Conservation (phyloP, 2,797 vertebrate genomes). For the Gephyroberyx darwinii region DNA sequence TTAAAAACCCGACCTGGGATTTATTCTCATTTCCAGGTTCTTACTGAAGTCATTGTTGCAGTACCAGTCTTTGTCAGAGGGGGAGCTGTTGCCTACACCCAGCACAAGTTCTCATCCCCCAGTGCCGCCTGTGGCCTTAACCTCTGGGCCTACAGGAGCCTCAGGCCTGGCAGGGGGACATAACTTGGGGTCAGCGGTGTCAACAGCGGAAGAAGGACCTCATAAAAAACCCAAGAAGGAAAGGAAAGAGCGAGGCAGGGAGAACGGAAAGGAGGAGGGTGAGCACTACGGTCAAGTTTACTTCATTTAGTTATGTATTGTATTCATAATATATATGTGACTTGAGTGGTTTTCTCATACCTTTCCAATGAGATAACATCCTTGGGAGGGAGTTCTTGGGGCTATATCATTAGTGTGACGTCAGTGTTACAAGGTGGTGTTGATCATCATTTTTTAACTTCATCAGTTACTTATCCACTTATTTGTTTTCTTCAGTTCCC, state of each 20-base stretch:
- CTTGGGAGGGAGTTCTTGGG: too few species aligned
- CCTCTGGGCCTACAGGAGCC: slow-evolving; percentile 70
- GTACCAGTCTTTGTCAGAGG: slow-evolving; percentile 88
- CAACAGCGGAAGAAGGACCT: slow-evolving; percentile 79
- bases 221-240: slow-evolving; percentile 90
- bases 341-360: background rate
- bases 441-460: background rate
- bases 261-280: slow-evolving; percentile 88
- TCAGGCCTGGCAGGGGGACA: slow-evolving; percentile 61
- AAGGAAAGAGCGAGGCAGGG: slow-evolving; percentile 87
- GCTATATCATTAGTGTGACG: too few species aligned
- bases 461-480: background rate
- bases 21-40: slow-evolving; percentile 77
- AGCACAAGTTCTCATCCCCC: slow-evolving; percentile 64
- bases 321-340: too few species aligned
- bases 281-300: slow-evolving; percentile 38
- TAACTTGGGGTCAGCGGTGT: slow-evolving; percentile 55
- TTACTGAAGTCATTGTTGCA: slow-evolving; percentile 89
- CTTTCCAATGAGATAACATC: too few species aligned
- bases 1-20: background rate
- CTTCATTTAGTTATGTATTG: too few species aligned
- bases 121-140: slow-evolving; percentile 53
- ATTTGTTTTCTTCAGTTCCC: slow-evolving; percentile 71
- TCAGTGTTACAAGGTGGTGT: background rate
- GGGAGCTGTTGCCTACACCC: slow-evolving; percentile 74